These are phyloP conservation scores for Blastobasis adustella DNA, from an alignment of 2,888 invertebrate species.

Conservation along the genomic window DNA sequence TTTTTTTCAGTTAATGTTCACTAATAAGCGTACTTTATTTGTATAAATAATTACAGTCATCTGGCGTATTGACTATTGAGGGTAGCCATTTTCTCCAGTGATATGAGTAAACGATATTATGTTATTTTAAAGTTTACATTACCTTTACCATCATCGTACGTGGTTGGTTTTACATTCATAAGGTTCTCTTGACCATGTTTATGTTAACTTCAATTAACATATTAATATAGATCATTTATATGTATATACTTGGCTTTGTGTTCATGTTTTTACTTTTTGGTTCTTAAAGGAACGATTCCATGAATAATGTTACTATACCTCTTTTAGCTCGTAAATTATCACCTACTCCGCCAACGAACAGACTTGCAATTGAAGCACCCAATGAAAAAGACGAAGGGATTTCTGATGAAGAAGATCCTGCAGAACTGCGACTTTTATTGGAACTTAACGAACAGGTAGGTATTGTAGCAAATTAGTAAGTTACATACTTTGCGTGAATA, in stretches of 20 bases:
- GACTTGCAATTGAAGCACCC: slow-evolving; percentile 77
- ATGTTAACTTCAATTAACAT: not conserved
- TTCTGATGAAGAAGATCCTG: slow-evolving; percentile 86
- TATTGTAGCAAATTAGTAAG: not conserved
- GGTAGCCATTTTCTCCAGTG: slow-evolving; percentile 75
- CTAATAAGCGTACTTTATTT: slow-evolving; percentile 54
- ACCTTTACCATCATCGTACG: slow-evolving; percentile 19
- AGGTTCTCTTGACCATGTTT: slow-evolving; percentile 10
- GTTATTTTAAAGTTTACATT: too few species aligned
- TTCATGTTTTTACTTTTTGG: too few species aligned
- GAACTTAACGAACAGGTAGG: slow-evolving; percentile 89
- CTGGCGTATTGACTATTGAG: slow-evolving; percentile 55
- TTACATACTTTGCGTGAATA: not conserved
- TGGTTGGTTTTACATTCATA: slow-evolving; percentile 23
- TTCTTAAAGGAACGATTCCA: slow-evolving; percentile 6
- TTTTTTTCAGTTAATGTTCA: slow-evolving; percentile 29
- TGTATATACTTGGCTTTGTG: not conserved
- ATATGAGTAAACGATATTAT: not conserved
- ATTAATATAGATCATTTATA: not conserved
- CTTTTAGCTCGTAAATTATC: slow-evolving; percentile 79
- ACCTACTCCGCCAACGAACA: slow-evolving; percentile 78
- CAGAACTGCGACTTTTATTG: slow-evolving; percentile 87
- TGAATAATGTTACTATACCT: not conserved
- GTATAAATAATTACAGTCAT: slow-evolving; percentile 20
- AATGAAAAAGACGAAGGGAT: slow-evolving; percentile 83